Evolutionary conservation across 1,140 invertebrate species (phyloP).

Genomic region (Dreissena rostriformis): DNA sequence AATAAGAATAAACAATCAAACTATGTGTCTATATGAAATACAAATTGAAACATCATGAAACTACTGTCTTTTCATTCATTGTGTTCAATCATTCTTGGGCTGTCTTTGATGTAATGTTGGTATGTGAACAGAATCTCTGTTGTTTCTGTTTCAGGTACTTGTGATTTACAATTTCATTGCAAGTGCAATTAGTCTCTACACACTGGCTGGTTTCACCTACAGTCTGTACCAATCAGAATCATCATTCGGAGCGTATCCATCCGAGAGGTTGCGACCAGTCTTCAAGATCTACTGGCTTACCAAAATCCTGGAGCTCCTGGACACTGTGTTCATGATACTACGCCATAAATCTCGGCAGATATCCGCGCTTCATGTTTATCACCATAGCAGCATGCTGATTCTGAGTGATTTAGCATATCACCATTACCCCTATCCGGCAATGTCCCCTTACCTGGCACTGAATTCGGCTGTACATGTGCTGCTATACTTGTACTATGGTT

Average conservation of each 20-base stretch:
- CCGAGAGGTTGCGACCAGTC: constrained; percentile 56
- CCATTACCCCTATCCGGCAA: constrained; percentile 77
- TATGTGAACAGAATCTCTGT: not conserved
- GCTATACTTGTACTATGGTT: constrained; percentile 96
- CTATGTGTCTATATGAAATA: no score
- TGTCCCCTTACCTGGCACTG: constrained; percentile 87
- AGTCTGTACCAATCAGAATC: constrained; percentile 65
- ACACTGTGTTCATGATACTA: constrained; percentile 89
- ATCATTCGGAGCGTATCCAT: constrained; percentile 65
- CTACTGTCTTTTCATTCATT: no score
- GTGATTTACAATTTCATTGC: constrained; percentile 77
- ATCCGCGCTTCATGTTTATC: constrained; percentile 93
- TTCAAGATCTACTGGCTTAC: constrained; percentile 74
- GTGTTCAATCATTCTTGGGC: no score
- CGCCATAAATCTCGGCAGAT: constrained; percentile 93
- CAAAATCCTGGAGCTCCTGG: constrained; percentile 76
- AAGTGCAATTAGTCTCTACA: constrained; percentile 67
- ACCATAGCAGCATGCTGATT: constrained; percentile 90
- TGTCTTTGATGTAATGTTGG: no score
- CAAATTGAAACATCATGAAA: no score
- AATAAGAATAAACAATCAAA: no score
- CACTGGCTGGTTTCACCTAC: constrained; percentile 68
- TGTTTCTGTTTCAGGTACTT: constrained; percentile 70
- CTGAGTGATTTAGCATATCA: constrained; percentile 78
- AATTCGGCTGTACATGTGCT: constrained; percentile 96